Percentiles rank a stretch among this genome's conserved stretches.
These are phyloP conservation scores for Drosophila insularis DNA, from an alignment of 1,140 invertebrate species.

Conservation along the genomic window DNA sequence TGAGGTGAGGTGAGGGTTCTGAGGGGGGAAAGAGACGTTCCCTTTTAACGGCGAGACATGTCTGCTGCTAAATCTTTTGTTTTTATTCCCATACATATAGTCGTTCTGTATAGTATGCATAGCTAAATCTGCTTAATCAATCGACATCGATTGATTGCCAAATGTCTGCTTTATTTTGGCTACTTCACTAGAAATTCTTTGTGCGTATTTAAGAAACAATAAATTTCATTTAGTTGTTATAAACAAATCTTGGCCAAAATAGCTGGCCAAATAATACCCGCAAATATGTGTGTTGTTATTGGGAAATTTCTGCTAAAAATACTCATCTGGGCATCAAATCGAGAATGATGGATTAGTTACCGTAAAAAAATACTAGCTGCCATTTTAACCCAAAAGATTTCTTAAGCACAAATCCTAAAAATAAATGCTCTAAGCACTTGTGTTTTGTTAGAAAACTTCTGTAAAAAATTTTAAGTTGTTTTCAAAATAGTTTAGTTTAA, in stretches of 20 bases:
- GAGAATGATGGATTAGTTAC: background rate
- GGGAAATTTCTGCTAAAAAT: slow-evolving; percentile 30
- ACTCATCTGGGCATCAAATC: slow-evolving; percentile 6
- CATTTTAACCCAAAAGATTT: background rate
- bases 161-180: slow-evolving; percentile 17
- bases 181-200: slow-evolving; percentile 32
- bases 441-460: too few species aligned
- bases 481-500: too few species aligned
- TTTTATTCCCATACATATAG: background rate
- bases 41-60: background rate
- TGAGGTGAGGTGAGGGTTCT: slow-evolving; percentile 12
- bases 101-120: too few species aligned
- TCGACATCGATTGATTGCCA: slow-evolving; percentile 8
- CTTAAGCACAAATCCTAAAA: background rate
- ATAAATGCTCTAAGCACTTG: background rate
- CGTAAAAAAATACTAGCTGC: background rate
- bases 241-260: slow-evolving; percentile 46
- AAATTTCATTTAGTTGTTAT: slow-evolving; percentile 26
- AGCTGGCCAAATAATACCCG: slow-evolving; percentile 22
- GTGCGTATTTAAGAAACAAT: slow-evolving; percentile 31
- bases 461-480: too few species aligned
- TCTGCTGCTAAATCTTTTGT: slow-evolving; percentile 4
- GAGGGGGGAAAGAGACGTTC: background rate
- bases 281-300: slow-evolving; percentile 39
- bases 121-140: background rate